Evolutionary conservation across 2,888 invertebrate genomes (phyloP).

Genomic region (Diarsia brunnea): DNA sequence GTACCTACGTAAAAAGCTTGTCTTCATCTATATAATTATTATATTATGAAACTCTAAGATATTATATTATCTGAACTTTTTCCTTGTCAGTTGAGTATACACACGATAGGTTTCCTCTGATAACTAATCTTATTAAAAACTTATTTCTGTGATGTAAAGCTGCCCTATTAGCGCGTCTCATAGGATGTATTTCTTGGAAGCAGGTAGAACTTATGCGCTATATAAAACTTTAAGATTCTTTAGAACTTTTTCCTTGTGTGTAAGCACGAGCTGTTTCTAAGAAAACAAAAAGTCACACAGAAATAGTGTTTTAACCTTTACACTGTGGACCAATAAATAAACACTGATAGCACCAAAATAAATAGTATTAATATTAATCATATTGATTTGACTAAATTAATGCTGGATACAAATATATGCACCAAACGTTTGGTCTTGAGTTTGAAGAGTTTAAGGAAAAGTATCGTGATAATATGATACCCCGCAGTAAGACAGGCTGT

Average conservation of each 20-base stretch:
- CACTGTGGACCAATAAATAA: background rate
- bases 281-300: background rate
- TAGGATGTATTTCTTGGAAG: background rate
- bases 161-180: background rate
- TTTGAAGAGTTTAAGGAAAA: too few relatives aligned
- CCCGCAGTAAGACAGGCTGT: too few relatives aligned
- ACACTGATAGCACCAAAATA: background rate
- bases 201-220: background rate
- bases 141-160: background rate
- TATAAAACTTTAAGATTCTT: constrained; percentile 6
- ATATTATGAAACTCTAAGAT: background rate
- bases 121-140: background rate
- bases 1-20: constrained; percentile 1
- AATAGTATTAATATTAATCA: background rate
- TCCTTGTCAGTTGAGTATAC: background rate
- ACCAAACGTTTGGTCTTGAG: background rate
- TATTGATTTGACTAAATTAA: background rate
- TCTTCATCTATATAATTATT: background rate
- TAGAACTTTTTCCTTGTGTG: constrained; percentile 10
- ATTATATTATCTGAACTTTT: background rate
- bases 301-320: background rate
- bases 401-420: background rate
- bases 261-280: background rate
- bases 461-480: too few relatives aligned
- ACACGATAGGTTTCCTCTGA: background rate